phyloP scores from a whole-genome alignment of 2,797 vertebrate species.

The Sebastes glaucus region DNA sequence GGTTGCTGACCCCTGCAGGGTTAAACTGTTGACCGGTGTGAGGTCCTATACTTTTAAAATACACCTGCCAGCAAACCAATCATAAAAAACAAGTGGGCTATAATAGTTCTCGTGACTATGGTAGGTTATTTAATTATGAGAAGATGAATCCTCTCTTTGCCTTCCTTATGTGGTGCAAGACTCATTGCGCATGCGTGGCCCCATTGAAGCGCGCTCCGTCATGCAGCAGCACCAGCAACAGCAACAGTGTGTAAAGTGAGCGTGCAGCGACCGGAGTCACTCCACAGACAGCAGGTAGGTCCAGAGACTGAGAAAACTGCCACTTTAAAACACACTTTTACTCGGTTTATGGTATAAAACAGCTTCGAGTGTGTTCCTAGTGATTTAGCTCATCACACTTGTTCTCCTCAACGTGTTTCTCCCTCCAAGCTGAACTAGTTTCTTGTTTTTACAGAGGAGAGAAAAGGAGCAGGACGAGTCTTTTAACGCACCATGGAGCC shows the following conservation, averaged over 20 bases:
- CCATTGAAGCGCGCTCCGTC: neutral
- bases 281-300: neutral
- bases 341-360: neutral
- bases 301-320: neutral
- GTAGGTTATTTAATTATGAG: neutral
- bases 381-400: neutral
- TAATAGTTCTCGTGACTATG: neutral
- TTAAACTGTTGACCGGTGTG: neutral
- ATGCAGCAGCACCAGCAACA: neutral
- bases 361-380: accelerated
- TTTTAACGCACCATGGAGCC: slow-evolving; percentile 5
- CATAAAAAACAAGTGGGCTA: neutral
- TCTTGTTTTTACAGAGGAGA: neutral
- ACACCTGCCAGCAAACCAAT: neutral
- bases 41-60: neutral
- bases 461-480: neutral
- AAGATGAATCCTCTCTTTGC: neutral
- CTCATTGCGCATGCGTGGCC: slow-evolving; percentile 11
- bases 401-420: neutral
- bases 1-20: too few relatives aligned
- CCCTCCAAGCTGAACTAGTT: neutral
- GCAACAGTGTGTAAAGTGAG: neutral
- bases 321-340: neutral
- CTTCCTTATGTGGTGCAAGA: too few relatives aligned
- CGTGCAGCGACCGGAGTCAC: neutral